A percentile compares a stretch with the other conserved stretches of the same genome.
These are phyloP conservation scores for Uloborus diversus DNA, from an alignment of 1,140 invertebrate genomes.

Conservation along the genomic window DNA sequence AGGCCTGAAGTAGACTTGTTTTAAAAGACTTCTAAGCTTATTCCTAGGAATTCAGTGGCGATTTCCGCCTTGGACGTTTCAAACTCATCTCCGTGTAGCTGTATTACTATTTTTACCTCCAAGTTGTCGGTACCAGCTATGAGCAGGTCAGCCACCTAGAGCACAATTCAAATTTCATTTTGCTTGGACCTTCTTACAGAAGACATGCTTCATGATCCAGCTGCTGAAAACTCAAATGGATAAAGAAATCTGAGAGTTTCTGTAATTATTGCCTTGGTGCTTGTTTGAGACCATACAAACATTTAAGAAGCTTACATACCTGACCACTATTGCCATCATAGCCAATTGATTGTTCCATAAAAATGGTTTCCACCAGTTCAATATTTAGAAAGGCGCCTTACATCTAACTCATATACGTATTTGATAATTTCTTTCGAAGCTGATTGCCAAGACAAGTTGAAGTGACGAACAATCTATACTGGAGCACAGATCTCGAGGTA, in stretches of 20 bases:
- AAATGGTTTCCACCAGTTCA: slow-evolving; percentile 64
- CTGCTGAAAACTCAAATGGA: neutral
- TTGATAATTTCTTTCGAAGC: slow-evolving; percentile 49
- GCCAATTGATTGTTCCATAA: slow-evolving; percentile 62
- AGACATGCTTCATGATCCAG: neutral
- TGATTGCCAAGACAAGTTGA: neutral
- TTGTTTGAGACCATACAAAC: slow-evolving; percentile 59
- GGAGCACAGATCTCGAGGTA: neutral
- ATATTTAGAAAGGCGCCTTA: slow-evolving; percentile 63
- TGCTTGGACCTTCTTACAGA: neutral
- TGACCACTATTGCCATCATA: slow-evolving; percentile 16
- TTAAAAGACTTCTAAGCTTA: neutral
- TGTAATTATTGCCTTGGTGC: slow-evolving; percentile 26
- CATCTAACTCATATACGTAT: slow-evolving; percentile 61
- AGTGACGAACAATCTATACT: neutral
- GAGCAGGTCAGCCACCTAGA: slow-evolving; percentile 22
- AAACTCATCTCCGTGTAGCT: neutral
- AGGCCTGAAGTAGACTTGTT: neutral
- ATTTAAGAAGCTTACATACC: slow-evolving; percentile 55
- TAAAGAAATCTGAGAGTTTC: slow-evolving; percentile 29
- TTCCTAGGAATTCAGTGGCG: slow-evolving; percentile 14
- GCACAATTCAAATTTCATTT: neutral
- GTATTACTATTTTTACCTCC: slow-evolving; percentile 8
- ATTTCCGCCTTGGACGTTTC: slow-evolving; percentile 18
- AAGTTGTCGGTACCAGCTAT: slow-evolving; percentile 5